Conservation (phyloP, 2,888 invertebrate genomes). For the Monoplex corrugatus region DNA sequence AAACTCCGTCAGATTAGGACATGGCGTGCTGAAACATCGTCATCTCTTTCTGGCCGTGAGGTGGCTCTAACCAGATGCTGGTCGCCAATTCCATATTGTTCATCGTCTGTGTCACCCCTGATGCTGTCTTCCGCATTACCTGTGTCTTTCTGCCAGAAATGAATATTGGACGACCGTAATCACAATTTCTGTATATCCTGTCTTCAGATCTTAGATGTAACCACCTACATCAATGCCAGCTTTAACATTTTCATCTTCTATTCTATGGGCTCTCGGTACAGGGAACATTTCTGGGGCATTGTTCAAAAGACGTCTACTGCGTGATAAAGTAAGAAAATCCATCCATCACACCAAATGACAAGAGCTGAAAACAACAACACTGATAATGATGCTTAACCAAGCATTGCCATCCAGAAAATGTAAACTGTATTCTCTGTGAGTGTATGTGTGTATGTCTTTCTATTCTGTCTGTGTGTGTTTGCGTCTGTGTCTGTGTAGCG, state of each 20-base stretch:
- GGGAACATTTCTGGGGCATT: not conserved
- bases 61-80: slow-evolving; percentile 25
- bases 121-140: not conserved
- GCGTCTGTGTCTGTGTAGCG: too few species aligned
- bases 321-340: too few species aligned
- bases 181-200: not conserved
- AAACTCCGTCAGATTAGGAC: not conserved
- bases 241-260: not conserved
- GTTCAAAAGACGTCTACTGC: too few species aligned
- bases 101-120: not conserved
- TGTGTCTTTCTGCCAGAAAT: not conserved
- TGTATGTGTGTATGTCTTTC: too few species aligned
- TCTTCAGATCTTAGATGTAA: not conserved
- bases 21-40: not conserved
- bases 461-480: too few species aligned
- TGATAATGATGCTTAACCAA: too few species aligned
- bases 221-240: not conserved
- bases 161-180: not conserved
- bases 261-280: slow-evolving; percentile 13
- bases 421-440: too few species aligned
- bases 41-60: not conserved
- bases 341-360: too few species aligned
- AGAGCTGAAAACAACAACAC: too few species aligned
- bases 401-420: too few species aligned
- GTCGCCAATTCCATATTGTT: not conserved